Percentiles rank a stretch among this genome's conserved stretches.
These are phyloP conservation scores for Lepidurus apus DNA, from an alignment of 1,140 invertebrate genomes.

Conservation along the genomic window DNA sequence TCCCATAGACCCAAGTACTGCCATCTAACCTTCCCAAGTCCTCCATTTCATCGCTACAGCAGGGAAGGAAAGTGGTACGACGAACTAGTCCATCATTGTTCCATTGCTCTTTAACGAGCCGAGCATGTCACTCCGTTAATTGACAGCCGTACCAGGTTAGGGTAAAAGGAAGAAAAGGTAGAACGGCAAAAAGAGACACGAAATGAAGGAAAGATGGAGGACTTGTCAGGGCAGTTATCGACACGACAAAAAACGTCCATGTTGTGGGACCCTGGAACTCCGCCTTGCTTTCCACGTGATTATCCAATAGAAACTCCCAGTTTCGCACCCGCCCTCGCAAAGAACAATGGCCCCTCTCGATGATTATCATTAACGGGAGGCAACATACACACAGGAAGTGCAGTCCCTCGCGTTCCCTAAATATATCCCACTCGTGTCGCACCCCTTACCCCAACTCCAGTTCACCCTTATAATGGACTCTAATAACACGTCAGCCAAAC, in stretches of 20 bases:
- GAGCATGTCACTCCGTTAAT: background rate
- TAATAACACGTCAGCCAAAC: background rate
- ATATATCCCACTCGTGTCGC: background rate
- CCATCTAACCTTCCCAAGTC: no score
- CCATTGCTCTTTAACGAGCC: background rate
- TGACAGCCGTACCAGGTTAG: background rate
- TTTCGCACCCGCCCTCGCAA: background rate
- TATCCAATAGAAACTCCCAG: constrained; percentile 8
- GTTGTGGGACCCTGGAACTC: background rate
- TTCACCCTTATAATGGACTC: no score
- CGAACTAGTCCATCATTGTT: background rate
- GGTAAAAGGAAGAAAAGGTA: background rate
- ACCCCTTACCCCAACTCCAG: background rate
- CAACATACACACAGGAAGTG: background rate
- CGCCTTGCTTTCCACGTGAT: background rate
- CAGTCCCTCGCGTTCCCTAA: background rate
- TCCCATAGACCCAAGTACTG: no score
- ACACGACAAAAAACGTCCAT: background rate
- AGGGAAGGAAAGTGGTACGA: background rate
- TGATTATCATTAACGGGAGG: background rate
- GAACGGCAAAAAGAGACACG: background rate
- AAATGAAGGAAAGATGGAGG: background rate
- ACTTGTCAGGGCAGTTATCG: background rate
- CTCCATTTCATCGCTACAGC: no score
- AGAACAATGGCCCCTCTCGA: background rate